Percentiles rank a stretch among this genome's conserved stretches.
phyloP scores from a whole-genome alignment of 1,140 invertebrate species.

The Aphelinus atriplicis region DNA sequence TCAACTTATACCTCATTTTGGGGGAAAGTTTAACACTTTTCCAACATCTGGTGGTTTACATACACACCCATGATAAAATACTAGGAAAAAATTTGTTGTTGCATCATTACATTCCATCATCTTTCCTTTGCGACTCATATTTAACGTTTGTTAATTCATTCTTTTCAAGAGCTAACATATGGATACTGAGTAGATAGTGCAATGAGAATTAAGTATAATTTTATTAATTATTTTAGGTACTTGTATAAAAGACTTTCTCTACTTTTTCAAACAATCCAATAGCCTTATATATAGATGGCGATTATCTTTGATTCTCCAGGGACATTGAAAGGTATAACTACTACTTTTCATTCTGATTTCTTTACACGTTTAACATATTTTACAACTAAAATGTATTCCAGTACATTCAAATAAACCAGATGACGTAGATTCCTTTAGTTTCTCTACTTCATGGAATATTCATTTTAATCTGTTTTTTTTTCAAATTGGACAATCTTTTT shows the following conservation, averaged over 20 bases:
- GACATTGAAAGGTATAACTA: not conserved
- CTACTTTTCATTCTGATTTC: not conserved
- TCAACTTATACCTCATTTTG: constrained; percentile 6
- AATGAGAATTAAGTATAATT: constrained; percentile 1
- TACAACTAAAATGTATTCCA: constrained; percentile 27
- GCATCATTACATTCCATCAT: not conserved
- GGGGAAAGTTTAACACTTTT: not conserved
- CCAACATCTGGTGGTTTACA: not conserved
- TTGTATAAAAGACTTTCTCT: not conserved
- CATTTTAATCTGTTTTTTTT: not conserved
- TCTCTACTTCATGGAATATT: constrained; percentile 13
- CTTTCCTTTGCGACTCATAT: not conserved
- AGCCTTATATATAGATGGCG: not conserved
- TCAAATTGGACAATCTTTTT: constrained; percentile 1
- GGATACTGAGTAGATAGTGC: not conserved
- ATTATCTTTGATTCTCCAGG: constrained; percentile 15
- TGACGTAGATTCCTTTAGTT: constrained; percentile 2
- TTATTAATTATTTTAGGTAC: not conserved
- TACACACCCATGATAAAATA: constrained; percentile 9
- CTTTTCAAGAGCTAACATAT: not conserved
- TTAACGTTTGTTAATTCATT: constrained; percentile 28
- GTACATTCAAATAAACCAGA: constrained; percentile 15
- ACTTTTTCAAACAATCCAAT: not conserved
- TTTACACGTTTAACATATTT: constrained; percentile 3
- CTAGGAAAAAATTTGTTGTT: not conserved